Conservation (phyloP, 2,113 vertebrate genomes). For the Aphelocoma coerulescens region DNA sequence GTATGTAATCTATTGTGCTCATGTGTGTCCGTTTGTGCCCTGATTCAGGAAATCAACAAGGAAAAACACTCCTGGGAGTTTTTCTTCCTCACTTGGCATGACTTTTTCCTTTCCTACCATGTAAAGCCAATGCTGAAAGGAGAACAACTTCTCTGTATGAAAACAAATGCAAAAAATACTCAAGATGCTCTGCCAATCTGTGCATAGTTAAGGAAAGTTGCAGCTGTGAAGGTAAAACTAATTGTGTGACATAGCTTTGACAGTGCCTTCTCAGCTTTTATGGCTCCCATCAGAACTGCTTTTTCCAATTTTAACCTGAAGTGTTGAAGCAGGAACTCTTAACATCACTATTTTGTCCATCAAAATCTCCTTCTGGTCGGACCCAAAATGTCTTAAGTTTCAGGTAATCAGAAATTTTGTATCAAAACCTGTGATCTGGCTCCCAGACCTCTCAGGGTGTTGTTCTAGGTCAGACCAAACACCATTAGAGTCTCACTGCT, state of each 20-base stretch:
- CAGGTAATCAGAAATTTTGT: not conserved
- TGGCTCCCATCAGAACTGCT: not conserved
- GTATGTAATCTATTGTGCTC: not conserved
- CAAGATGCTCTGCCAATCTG: not conserved
- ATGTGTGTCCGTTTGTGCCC: not conserved
- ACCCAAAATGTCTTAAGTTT: not conserved
- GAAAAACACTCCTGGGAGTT: not conserved
- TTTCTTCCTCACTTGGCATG: not conserved
- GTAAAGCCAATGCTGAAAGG: not conserved
- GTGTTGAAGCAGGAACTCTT: not conserved
- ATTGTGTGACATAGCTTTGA: not conserved
- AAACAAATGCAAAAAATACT: not conserved
- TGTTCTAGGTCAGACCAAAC: not conserved
- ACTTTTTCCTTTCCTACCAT: not conserved
- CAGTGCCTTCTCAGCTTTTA: not conserved
- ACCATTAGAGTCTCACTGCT: not conserved
- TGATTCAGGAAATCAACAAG: not conserved
- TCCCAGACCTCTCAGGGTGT: not conserved
- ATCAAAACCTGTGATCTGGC: not conserved
- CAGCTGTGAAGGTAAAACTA: not conserved
- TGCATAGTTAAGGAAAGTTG: not conserved
- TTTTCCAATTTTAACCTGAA: not conserved
- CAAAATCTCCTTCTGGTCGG: not conserved
- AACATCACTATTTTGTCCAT: not conserved
- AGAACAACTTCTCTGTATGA: not conserved